phyloP scores from a whole-genome alignment of 2,113 vertebrate genomes.

The Hoplias malabaricus region DNA sequence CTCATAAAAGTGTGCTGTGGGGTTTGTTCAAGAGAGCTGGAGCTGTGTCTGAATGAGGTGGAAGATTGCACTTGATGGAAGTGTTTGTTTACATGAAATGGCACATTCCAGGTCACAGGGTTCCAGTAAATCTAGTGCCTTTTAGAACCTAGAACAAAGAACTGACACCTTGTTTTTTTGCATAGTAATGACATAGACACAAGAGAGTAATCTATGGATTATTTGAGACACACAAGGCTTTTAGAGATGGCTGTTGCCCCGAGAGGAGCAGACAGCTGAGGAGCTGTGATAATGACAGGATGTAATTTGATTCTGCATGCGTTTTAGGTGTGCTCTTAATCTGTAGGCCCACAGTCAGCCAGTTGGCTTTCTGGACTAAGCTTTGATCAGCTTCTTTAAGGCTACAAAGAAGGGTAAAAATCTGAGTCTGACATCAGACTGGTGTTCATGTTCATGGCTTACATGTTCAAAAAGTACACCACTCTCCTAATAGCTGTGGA shows the following conservation, averaged over 20 bases:
- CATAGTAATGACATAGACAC: not conserved
- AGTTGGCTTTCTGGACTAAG: not conserved
- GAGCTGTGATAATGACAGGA: conserved; percentile 45
- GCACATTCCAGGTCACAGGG: not conserved
- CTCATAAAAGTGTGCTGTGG: too few relatives aligned
- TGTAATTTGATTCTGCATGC: conserved; percentile 46
- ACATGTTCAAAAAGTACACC: conserved; percentile 22
- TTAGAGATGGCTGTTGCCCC: conserved; percentile 34
- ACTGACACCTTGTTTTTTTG: not conserved
- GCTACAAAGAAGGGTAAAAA: not conserved
- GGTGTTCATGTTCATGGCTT: conserved; percentile 41
- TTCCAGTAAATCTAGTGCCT: not conserved
- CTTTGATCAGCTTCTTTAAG: not conserved
- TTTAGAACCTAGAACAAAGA: not conserved
- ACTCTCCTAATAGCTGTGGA: conserved; percentile 58
- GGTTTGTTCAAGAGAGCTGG: too few relatives aligned
- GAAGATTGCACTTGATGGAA: too few relatives aligned
- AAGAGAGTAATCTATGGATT: not conserved
- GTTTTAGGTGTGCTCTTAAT: conserved; percentile 25
- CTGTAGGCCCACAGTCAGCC: conserved; percentile 16
- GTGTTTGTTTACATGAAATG: not conserved
- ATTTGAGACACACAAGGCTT: conserved; percentile 28
- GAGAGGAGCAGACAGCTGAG: conserved; percentile 19
- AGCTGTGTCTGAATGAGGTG: too few relatives aligned
- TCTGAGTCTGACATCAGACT: not conserved